These are phyloP conservation scores for Desmodus rotundus DNA, from an alignment of 2,113 vertebrate species.

Conservation along the genomic window DNA sequence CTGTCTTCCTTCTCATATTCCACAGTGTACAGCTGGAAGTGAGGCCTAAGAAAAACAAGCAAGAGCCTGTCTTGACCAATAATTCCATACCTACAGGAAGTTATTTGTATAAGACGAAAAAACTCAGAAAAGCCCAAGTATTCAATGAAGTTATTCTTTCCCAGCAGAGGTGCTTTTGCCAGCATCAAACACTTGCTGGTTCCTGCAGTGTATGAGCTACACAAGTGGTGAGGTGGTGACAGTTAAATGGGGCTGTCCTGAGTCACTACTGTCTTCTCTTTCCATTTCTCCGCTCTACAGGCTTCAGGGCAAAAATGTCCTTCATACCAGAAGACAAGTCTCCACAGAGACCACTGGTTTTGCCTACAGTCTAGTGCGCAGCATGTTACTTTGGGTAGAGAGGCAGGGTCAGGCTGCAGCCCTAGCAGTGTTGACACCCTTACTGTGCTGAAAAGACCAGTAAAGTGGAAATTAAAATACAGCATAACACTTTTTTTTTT, in stretches of 20 bases:
- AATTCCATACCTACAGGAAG: slow-evolving; percentile 36
- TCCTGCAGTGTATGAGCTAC: neutral
- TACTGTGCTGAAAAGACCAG: neutral
- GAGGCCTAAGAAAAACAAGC: slow-evolving; percentile 62
- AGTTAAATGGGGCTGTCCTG: neutral
- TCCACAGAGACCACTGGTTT: neutral
- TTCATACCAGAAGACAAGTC: neutral
- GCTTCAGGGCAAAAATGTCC: neutral
- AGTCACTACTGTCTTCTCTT: neutral
- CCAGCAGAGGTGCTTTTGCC: neutral
- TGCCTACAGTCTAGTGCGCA: neutral
- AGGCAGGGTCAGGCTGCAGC: neutral
- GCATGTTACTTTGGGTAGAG: neutral
- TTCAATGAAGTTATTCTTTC: neutral
- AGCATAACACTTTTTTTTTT: no score
- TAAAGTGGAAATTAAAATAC: neutral
- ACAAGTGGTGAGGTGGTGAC: neutral
- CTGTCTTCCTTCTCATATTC: slow-evolving; percentile 76
- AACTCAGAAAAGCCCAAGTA: neutral
- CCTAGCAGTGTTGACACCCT: neutral
- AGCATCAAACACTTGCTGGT: neutral
- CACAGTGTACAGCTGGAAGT: slow-evolving; percentile 37
- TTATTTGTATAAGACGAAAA: slow-evolving; percentile 8
- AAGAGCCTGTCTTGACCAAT: neutral
- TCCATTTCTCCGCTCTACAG: neutral